Base-by-base conservation (phyloP, 2,797 vertebrate species). In the Microctenopoma lineatum region DNA sequence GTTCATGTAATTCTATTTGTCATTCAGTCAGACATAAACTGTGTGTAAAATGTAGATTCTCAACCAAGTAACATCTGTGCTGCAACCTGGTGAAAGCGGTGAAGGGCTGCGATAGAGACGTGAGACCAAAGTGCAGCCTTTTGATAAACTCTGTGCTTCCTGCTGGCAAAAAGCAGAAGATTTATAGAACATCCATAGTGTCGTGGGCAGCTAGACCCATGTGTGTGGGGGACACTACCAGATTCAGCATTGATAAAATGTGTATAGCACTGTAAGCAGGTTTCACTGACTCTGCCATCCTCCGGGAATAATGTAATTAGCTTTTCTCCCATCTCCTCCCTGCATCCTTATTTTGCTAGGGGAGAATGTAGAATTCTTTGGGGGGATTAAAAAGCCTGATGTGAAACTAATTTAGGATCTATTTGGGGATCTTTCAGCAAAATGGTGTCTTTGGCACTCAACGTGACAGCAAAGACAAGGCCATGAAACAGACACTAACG, bases 401-500 rank as follows among this genome's bases (percentile, higher is more conserved):
- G 71, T 54, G 10, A 86, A 90, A 90, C 84, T 85, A 73, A 88
- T 91, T 91, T 89, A 41, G 66, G 73, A 74, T 87, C 84, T 88
- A 89, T 91, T 92, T 84, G 65, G 77, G 83, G 67, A 81, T 80
- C 70, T 83, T 73, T 80, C 77, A 83, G 79, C 38, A 39, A 80
- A 71, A 78, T 34, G 56, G 70, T 32, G 39, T 79, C 77, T 53
- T 72, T 61, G 36, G 84, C 51, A 29, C 83, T 76, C 59, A 25
- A 81, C 63, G 45, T 81, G 87, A 87, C 79, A 77, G 70, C 66
- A 59, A 44, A 68, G 81, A 73, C 39, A 50, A 75, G 57, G 75
- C 67, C 77, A 72, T 88, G 87, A 90, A 91, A 87, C 68, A 60
- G 75, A 89, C 85, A 80, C 84, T 89, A 91, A 92, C 90, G 83